Evolutionary conservation across 2,113 vertebrate species (phyloP).

Genomic region (Athene cunicularia): DNA sequence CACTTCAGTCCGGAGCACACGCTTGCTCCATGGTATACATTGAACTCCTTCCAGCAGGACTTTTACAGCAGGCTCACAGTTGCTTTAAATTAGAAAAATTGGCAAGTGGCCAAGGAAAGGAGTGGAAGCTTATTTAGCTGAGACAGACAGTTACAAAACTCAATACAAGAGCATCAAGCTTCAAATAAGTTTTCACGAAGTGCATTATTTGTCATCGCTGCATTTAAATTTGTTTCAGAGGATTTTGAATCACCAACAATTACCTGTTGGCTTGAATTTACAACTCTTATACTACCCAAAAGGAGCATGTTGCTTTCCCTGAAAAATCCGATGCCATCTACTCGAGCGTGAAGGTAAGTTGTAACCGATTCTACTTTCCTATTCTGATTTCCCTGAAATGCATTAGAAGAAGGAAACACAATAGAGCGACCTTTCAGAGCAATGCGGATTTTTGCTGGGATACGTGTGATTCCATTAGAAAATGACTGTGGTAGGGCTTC

Average conservation of each 20-base stretch:
- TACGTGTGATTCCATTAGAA: background rate
- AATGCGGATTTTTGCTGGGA: background rate
- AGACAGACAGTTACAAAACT: conserved; percentile 71
- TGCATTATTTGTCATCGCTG: background rate
- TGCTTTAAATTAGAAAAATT: conserved; percentile 83
- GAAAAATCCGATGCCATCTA: background rate
- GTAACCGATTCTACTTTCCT: background rate
- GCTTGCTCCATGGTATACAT: background rate
- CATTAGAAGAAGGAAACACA: background rate
- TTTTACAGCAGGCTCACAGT: conserved; percentile 78
- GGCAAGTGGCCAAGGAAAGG: conserved; percentile 74
- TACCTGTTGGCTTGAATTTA: conserved; percentile 17
- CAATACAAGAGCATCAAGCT: conserved; percentile 32
- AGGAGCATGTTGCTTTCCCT: background rate
- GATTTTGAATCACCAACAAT: background rate
- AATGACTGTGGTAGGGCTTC: background rate
- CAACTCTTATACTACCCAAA: background rate
- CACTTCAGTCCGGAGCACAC: background rate
- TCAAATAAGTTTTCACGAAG: conserved; percentile 29
- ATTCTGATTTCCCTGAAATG: background rate
- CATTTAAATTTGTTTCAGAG: background rate
- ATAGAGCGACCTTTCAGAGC: background rate
- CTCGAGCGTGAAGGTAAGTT: conserved; percentile 72
- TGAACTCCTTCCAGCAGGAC: conserved; percentile 70
- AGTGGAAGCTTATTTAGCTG: conserved; percentile 73